phyloP scores from a whole-genome alignment of 2,888 invertebrate species.

The Allygus modestus region DNA sequence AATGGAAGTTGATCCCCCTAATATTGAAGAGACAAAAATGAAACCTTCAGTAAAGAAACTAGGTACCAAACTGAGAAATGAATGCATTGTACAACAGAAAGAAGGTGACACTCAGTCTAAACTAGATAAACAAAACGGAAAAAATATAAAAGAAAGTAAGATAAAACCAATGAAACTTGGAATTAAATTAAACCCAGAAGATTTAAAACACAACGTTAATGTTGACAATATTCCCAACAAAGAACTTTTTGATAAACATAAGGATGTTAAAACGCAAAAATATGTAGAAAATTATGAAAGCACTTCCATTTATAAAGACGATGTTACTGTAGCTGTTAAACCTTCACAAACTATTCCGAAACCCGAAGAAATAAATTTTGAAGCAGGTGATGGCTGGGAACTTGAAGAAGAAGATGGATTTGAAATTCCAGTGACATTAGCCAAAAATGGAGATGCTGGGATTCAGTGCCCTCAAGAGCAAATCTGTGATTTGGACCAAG shows the following conservation, averaged over 20 bases:
- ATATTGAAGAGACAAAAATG: neutral
- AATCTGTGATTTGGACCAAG: neutral
- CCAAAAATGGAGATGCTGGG: neutral
- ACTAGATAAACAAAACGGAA: neutral
- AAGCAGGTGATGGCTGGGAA: conserved; percentile 69
- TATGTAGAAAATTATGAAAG: too few relatives aligned
- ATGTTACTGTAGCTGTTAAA: neutral
- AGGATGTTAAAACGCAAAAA: too few relatives aligned
- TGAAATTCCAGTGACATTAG: conserved; percentile 58
- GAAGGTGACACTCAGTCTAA: neutral
- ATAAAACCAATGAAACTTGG: neutral
- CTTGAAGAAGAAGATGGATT: conserved; percentile 75
- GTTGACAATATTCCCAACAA: neutral
- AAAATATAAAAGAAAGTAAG: neutral
- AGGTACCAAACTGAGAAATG: conserved; percentile 25
- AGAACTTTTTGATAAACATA: too few relatives aligned
- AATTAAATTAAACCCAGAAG: neutral
- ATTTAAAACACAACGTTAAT: neutral
- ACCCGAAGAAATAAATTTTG: neutral
- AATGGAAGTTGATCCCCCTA: neutral
- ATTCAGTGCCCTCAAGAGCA: neutral
- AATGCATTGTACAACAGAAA: neutral
- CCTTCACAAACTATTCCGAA: neutral
- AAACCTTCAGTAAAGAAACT: neutral
- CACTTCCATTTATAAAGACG: neutral